These are phyloP conservation scores for Eclectus roratus DNA, from an alignment of 2,113 vertebrate species.

Conservation along the genomic window DNA sequence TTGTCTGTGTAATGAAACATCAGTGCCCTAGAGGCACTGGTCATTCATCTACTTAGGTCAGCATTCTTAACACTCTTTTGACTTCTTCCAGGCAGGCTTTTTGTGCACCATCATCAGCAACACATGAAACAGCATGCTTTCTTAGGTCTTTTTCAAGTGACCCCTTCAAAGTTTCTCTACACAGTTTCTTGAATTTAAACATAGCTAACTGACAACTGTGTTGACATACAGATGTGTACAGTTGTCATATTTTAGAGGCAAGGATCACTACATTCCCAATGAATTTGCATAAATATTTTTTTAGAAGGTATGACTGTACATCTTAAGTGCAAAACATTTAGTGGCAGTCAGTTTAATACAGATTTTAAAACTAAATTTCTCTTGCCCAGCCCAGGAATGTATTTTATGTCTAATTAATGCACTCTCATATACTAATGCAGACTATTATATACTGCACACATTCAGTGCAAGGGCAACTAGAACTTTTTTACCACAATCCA, in stretches of 20 bases:
- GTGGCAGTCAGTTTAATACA: background rate
- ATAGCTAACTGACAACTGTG: background rate
- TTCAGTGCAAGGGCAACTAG: background rate
- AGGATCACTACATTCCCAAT: background rate
- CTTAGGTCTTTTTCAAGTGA: background rate
- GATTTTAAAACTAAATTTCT: background rate
- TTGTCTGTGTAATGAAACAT: background rate
- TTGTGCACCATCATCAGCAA: background rate
- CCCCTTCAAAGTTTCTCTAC: background rate
- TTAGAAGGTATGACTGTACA: background rate
- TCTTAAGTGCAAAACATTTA: background rate
- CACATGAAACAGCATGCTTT: conserved; percentile 5
- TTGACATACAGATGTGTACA: background rate
- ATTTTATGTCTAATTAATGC: background rate
- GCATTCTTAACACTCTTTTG: background rate
- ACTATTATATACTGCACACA: background rate
- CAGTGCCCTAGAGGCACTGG: conserved; percentile 40
- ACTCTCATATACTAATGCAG: background rate
- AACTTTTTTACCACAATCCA: background rate
- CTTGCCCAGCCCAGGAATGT: background rate
- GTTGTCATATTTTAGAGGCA: background rate
- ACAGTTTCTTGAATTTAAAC: background rate
- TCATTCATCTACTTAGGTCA: conserved; percentile 6
- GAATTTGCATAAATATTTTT: background rate
- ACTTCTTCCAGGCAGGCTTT: background rate